phyloP scores from a whole-genome alignment of 2,888 invertebrate genomes.

The Pristionchus exspectatus region DNA sequence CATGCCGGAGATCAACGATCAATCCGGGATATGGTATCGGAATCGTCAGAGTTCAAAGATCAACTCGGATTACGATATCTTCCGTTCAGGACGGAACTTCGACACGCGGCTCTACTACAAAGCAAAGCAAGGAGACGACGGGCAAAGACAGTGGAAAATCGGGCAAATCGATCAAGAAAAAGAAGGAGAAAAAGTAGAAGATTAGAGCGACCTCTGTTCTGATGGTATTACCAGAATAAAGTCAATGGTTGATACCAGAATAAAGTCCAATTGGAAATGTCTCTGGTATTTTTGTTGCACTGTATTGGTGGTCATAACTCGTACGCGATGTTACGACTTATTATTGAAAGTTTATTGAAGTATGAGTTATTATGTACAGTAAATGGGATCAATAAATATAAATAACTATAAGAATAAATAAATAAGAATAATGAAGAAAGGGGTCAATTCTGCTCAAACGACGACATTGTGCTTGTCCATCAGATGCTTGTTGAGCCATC shows the following conservation, averaged over 20 bases:
- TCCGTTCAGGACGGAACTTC: background rate
- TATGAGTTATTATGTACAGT: too few relatives aligned
- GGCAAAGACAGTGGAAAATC: background rate
- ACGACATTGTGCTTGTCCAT: too few relatives aligned
- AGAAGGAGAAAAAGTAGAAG: background rate
- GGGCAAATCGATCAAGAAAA: background rate
- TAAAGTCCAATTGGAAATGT: constrained; percentile 7
- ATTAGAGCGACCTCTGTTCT: background rate
- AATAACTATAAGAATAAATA: too few relatives aligned
- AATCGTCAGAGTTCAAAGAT: too few relatives aligned
- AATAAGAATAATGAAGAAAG: too few relatives aligned
- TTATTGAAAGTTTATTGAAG: too few relatives aligned
- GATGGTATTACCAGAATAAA: constrained; percentile 11
- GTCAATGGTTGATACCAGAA: constrained; percentile 11
- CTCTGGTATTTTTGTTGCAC: background rate
- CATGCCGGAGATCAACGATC: background rate
- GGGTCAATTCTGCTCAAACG: too few relatives aligned
- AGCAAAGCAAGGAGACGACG: background rate
- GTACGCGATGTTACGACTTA: too few relatives aligned
- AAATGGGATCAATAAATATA: too few relatives aligned
- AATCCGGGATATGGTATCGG: too few relatives aligned
- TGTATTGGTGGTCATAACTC: too few relatives aligned
- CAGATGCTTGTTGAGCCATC: too few relatives aligned
- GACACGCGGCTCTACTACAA: background rate
- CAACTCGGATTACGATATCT: background rate